Percentiles rank a stretch among this genome's conserved stretches.
These are phyloP conservation scores for Carlito syrichta DNA, from an alignment of 2,113 vertebrate species.

Conservation along the genomic window DNA sequence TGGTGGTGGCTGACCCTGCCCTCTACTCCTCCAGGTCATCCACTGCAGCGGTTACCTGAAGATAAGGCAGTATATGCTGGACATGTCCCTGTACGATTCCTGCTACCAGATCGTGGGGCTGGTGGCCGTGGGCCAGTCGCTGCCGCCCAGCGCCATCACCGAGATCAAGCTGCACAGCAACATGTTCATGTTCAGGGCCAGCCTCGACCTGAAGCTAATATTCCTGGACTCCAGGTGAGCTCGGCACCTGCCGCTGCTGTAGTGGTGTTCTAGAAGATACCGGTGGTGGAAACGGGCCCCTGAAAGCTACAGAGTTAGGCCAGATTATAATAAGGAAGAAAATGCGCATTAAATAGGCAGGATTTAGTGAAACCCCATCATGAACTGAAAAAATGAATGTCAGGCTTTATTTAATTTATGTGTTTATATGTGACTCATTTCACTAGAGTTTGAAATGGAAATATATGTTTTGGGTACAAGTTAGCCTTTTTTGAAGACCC, in stretches of 20 bases:
- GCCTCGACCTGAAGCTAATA: slow-evolving; percentile 94
- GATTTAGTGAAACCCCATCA: not conserved
- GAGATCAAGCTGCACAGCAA: slow-evolving; percentile 97
- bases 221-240: slow-evolving; percentile 95
- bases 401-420: not conserved
- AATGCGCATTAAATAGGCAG: not conserved
- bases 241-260: not conserved
- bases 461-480: not conserved
- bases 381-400: not conserved
- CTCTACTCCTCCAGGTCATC: slow-evolving; percentile 87
- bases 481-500: not conserved
- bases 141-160: slow-evolving; percentile 94
- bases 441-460: not conserved
- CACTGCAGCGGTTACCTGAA: slow-evolving; percentile 97
- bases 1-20: slow-evolving; percentile 2
- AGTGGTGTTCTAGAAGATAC: rapidly evolving
- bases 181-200: slow-evolving; percentile 98
- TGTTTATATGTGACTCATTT: not conserved
- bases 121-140: slow-evolving; percentile 93
- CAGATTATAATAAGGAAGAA: too few species aligned
- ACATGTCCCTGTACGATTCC: slow-evolving; percentile 91
- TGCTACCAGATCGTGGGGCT: slow-evolving; percentile 94
- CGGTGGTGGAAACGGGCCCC: rapidly evolving
- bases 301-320: rapidly evolving
- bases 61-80: slow-evolving; percentile 92